Percentiles rank a stretch among this genome's conserved stretches.
phyloP scores from a whole-genome alignment of 2,797 vertebrate species.

The Crocodylus rhombifer region DNA sequence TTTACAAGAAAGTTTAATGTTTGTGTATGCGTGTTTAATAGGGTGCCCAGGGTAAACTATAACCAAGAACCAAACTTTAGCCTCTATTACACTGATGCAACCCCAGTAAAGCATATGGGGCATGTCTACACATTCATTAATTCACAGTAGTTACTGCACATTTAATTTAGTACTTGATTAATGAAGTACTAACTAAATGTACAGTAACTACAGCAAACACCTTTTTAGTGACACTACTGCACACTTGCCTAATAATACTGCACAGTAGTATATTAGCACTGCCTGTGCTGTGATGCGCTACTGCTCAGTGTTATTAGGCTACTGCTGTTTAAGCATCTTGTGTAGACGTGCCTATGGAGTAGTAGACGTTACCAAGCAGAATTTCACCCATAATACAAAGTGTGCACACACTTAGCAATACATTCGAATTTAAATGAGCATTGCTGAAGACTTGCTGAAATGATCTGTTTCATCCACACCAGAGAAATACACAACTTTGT shows the following conservation, averaged over 20 bases:
- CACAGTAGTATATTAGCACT: too few relatives aligned
- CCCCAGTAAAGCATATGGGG: background rate
- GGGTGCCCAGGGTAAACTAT: background rate
- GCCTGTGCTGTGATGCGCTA: too few relatives aligned
- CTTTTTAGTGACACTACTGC: too few relatives aligned
- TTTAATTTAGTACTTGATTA: too few relatives aligned
- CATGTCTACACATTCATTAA: too few relatives aligned
- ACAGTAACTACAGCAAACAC: too few relatives aligned
- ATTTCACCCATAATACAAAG: background rate
- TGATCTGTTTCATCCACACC: background rate
- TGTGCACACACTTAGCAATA: background rate
- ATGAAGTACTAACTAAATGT: too few relatives aligned
- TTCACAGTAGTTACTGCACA: too few relatives aligned
- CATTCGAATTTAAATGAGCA: background rate
- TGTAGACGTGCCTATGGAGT: too few relatives aligned
- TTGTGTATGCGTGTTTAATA: slow-evolving; percentile 15
- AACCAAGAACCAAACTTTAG: background rate
- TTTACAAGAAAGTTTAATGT: slow-evolving; percentile 40
- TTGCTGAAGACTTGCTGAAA: background rate
- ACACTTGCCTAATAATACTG: too few relatives aligned
- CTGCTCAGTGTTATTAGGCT: too few relatives aligned
- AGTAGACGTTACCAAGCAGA: background rate
- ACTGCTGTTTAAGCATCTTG: too few relatives aligned
- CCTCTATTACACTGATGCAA: background rate
- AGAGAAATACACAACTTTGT: background rate